Evolutionary conservation across 1,140 invertebrate genomes (phyloP), one percentile per base, ranked within the genome.

Genomic region (Acromyrmex echinatior): DNA sequence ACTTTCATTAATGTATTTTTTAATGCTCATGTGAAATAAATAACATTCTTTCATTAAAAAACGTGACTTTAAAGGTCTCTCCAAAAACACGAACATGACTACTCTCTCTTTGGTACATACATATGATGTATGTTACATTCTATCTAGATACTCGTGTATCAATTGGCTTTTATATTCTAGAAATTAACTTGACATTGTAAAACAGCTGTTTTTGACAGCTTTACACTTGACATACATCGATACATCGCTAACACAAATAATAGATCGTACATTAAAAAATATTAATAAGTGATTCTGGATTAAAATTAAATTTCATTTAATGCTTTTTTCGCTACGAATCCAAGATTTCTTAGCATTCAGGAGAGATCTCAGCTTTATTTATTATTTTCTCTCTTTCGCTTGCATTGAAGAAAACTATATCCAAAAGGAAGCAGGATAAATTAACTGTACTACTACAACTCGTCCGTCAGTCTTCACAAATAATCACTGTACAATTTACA

Each of bases 301-400:
- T 65, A 31, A 18, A 60, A 60, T 60, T 60, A 25, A 65, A 31
- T 31, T 65, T 65, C 31, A 66, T 39, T 66, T 35, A 66, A n/a
- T 39, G 9, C 65, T n/a, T 66, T 5, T n/a, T 1, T 66, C 25
- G 0, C 4, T 6, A 25, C 14, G 18, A 35, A 56, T 73, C 6
- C 12, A 9, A 71, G 12, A 70, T 45, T 70, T 49, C 0, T 31
- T 56, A 73, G 7, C 1, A 25, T 51, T 28, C 16, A 10, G 6
- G 16, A n/a, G 16, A n/a, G 18, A 66, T 5, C 28, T 7, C 16
- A 63, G 16, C 3, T 66, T 21, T 39, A 66, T 35, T 35, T 35
- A 28, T 62, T 62, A 35, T 66, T 66, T 66, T 21, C 14, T n/a
- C 9, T 66, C n/a, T n/a, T 31, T 65, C 28, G 28, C 2, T 31